A percentile compares a stretch with the other conserved stretches of the same genome.
Conservation (phyloP, 2,888 invertebrate species). For the Dioctria linearis region DNA sequence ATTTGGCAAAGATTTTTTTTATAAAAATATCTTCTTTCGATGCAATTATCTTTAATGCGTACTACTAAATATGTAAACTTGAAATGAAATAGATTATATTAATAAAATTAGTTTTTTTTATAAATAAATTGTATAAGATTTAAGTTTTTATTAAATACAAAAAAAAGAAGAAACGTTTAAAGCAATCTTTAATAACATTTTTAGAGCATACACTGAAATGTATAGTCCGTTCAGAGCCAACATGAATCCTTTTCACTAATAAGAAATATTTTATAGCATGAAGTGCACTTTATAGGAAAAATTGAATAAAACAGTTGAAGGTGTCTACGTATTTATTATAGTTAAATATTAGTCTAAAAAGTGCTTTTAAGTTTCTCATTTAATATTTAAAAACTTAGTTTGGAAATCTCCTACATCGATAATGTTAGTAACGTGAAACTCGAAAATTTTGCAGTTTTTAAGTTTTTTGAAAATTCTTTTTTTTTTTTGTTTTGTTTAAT, state of each 20-base stretch:
- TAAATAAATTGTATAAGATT: too few relatives aligned
- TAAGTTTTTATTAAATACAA: not conserved
- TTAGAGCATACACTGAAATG: too few relatives aligned
- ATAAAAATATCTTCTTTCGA: too few relatives aligned
- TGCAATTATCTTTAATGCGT: too few relatives aligned
- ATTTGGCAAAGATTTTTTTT: constrained; percentile 13
- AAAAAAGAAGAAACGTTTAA: not conserved
- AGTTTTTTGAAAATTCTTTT: not conserved
- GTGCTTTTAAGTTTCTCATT: constrained; percentile 31
- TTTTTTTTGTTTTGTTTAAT: not conserved
- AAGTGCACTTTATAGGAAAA: constrained; percentile 57
- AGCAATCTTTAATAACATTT: not conserved
- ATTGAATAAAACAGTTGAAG: constrained; percentile 24
- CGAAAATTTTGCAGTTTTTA: constrained; percentile 27
- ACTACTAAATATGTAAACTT: too few relatives aligned
- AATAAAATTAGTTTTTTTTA: too few relatives aligned
- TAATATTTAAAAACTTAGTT: constrained; percentile 32
- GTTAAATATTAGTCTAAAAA: constrained; percentile 33
- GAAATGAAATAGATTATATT: too few relatives aligned
- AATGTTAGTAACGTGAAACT: constrained; percentile 29
- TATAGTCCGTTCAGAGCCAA: not conserved
- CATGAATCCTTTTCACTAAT: not conserved
- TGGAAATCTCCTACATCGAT: constrained; percentile 15
- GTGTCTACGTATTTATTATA: constrained; percentile 5
- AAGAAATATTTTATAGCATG: constrained; percentile 47